Evolutionary conservation across 2,113 vertebrate species (phyloP), one percentile per base, ranked within the genome.

Genomic region (Cryptotis parvus): DNA sequence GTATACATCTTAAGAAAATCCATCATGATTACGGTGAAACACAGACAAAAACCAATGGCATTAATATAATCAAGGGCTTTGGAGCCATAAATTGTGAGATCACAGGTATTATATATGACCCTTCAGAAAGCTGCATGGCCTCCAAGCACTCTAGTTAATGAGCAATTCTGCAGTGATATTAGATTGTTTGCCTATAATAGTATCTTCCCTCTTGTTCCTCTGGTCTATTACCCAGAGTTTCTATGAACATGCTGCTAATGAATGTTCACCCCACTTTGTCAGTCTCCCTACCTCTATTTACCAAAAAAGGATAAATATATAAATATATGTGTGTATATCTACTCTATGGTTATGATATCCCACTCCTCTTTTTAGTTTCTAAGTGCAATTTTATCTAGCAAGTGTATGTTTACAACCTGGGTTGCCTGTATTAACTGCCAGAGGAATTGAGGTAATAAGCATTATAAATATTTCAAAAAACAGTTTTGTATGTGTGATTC

Each of bases 1-100:
- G 41, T 73, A 12, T 74, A 82, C 9, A 92, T 65, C 90, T 94
- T 95, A 94, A n/a, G 84, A 95, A 92, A 52, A 96, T 91, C 74
- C 61, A 91, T 96, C 89, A 91, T 81, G 79, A 94, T 93, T 95
- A 95, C 12, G 85, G 43, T 87, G 73, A 92, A 79, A 85, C 5
- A 74, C 0, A 84, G 26, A 66, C 72, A 91, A 15, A 95, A 94
- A 61, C 9, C 66, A 68, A 27, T 70, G 76, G 35, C 45, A 39
- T 91, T 83, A 93, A 79, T 0, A 29, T 87, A 85, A 73, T 82
- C 72, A 93, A 15, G 80, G 66, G 22, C 73, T 29, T 94, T 84
- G 55, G n/a, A 35, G 12, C 35, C 24, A 93, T 95, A 90, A 70
- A 95, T 92, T 96, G 87, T 89, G 0, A 94, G 70, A 84, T 75